Evolutionary conservation across 1,140 invertebrate genomes (phyloP).

Genomic region (Elysia chlorotica): DNA sequence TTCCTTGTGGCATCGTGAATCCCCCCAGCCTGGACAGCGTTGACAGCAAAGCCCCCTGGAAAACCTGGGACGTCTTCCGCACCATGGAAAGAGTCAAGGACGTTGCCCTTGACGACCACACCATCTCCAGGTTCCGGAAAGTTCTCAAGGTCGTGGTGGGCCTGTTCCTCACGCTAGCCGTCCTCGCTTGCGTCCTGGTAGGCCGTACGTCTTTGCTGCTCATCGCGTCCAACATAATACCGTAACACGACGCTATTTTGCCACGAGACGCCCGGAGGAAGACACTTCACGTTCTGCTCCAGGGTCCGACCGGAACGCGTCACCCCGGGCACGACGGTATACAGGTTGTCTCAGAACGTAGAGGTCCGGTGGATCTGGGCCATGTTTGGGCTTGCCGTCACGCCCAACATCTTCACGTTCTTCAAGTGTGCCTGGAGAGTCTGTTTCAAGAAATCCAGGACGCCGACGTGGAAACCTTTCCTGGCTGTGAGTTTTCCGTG

Average conservation of each 20-base stretch:
- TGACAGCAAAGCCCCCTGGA: conserved; percentile 29
- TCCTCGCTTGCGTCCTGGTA: conserved; percentile 41
- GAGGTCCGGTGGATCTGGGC: conserved; percentile 52
- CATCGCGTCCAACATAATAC: conserved; percentile 53
- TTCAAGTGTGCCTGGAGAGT: conserved; percentile 45
- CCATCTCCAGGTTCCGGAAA: conserved; percentile 37
- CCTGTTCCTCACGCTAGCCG: conserved; percentile 43
- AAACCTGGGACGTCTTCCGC: conserved; percentile 50
- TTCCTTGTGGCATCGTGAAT: no score
- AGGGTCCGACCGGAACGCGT: conserved; percentile 34
- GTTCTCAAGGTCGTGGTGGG: conserved; percentile 45
- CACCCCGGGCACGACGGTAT: conserved; percentile 27
- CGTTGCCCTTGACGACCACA: conserved; percentile 34
- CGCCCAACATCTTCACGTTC: conserved; percentile 45
- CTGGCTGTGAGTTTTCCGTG: conserved; percentile 42
- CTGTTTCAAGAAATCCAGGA: conserved; percentile 50
- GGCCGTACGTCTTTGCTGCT: conserved; percentile 51
- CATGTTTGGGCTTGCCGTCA: conserved; percentile 43
- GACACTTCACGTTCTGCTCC: conserved; percentile 34
- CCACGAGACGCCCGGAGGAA: conserved; percentile 22
- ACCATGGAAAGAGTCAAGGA: conserved; percentile 31
- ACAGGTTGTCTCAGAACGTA: conserved; percentile 37
- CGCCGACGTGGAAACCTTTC: conserved; percentile 33
- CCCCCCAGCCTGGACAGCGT: conserved; percentile 18
- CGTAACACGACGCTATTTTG: conserved; percentile 47